A percentile compares a stretch with the other conserved stretches of the same genome.
Conservation (phyloP, 2,113 vertebrate species). For the Genyomyrus donnyi region DNA sequence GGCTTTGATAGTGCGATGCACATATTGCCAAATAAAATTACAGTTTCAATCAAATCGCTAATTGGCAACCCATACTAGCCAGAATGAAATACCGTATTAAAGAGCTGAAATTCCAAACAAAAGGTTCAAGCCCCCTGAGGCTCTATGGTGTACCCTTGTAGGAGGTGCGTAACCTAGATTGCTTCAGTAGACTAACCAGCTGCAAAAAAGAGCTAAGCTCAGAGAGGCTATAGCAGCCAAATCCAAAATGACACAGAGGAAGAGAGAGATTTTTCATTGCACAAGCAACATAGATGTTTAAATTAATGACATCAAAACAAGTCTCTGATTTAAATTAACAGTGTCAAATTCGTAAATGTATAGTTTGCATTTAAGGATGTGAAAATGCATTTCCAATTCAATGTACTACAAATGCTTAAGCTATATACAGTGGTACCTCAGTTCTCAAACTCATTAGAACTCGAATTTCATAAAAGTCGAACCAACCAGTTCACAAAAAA, state of each 20-base stretch:
- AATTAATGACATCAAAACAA: background rate
- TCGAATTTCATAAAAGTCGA: too few relatives aligned
- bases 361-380: background rate
- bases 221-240: background rate
- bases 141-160: background rate
- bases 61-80: background rate
- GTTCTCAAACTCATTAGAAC: too few relatives aligned
- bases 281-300: background rate
- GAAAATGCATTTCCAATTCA: background rate
- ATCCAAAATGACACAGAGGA: background rate
- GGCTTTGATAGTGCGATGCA: background rate
- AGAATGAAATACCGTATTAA: background rate
- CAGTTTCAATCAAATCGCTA: background rate
- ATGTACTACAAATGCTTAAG: background rate
- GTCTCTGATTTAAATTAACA: background rate
- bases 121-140: background rate
- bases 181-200: background rate
- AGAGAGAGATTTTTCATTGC: background rate
- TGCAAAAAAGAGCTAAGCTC: background rate
- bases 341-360: background rate
- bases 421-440: too few relatives aligned
- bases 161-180: background rate
- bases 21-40: background rate
- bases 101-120: background rate
- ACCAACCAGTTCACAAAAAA: too few relatives aligned